Base-by-base conservation (phyloP, 2,888 invertebrate species). In the Lordiphosa fenestrarum region DNA sequence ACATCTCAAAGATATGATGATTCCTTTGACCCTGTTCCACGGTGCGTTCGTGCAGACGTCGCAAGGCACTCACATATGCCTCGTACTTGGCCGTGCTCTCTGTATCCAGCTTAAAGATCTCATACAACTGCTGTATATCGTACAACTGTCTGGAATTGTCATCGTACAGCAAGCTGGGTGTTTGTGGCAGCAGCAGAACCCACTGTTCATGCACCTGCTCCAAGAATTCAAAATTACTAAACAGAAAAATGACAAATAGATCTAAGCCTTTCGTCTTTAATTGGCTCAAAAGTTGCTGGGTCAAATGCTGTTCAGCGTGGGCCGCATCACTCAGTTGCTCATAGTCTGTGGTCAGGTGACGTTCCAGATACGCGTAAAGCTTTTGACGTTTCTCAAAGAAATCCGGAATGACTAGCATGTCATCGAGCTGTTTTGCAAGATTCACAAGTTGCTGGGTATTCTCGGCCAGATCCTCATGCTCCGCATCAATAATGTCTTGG, bases 201-300 rank as follows among this genome's bases (percentile, higher is more conserved):
- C 87, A 87, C 5, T 86, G 73, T 10, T 72, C 64, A 41, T 86
- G 86, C 15, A 86, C 65, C 30, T 73, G 76, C 30, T 87, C 87
- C 4, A 87, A 56, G 15, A 87, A 86, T 52, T 87, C 87, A 55
- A 87, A 87, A 49, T 87, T 87, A 48, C 87, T 87, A 6, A 87
- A 86, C 10, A 87, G 65, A 59, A 83, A 87, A 25, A 83, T 72
- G 15, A 87, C 71, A 49, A 87, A 84, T 6, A 87, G 57, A 59
- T 87, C 87, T 15, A 87, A 25, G 0, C 87, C 87, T 41, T 85
- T 85, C 19, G 70, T 53, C 21, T 84, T 81, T 0, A 87, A 58
- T 53, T 82, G 80, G 12, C 46, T 60, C 47, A 86, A 55, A 3
- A 87, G 54, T 7, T 80, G 73, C 5, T 69, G 66, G 0, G 59